phyloP scores from a whole-genome alignment of 1,140 invertebrate species.

The Carcinoscorpius rotundicauda region DNA sequence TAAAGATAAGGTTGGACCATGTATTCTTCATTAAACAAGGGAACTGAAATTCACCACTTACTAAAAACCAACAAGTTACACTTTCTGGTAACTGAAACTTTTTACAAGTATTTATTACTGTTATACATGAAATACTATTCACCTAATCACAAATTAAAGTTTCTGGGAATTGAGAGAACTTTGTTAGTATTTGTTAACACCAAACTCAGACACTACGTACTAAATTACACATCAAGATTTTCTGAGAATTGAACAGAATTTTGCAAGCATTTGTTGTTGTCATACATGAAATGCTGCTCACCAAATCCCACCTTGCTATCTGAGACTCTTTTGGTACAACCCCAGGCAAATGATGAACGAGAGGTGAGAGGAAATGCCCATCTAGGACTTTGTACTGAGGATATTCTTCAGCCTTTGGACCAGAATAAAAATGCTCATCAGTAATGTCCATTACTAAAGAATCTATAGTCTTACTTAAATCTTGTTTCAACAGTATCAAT shows the following conservation, averaged over 20 bases:
- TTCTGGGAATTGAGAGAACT: too few species aligned
- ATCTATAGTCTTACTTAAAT: too few species aligned
- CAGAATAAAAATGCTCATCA: conserved; percentile 5
- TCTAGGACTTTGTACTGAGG: conserved; percentile 64
- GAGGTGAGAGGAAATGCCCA: conserved; percentile 77
- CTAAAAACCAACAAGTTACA: too few species aligned
- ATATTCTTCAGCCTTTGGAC: conserved; percentile 40
- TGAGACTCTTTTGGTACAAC: conserved; percentile 72
- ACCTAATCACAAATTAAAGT: too few species aligned
- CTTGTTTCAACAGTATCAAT: too few species aligned
- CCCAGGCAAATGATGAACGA: conserved; percentile 66
- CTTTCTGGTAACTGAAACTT: too few species aligned
- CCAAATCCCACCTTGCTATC: conserved; percentile 40
- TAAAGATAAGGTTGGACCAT: too few species aligned
- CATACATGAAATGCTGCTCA: background rate
- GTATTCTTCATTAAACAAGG: too few species aligned
- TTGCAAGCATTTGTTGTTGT: background rate
- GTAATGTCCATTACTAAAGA: too few species aligned
- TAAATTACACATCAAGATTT: background rate
- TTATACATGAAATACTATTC: too few species aligned
- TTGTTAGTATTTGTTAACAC: background rate
- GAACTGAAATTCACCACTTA: too few species aligned
- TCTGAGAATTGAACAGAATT: background rate
- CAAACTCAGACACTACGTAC: background rate
- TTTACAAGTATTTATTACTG: too few species aligned